phyloP scores from a whole-genome alignment of 2,797 vertebrate species.

The Crocodylus rhombifer region DNA sequence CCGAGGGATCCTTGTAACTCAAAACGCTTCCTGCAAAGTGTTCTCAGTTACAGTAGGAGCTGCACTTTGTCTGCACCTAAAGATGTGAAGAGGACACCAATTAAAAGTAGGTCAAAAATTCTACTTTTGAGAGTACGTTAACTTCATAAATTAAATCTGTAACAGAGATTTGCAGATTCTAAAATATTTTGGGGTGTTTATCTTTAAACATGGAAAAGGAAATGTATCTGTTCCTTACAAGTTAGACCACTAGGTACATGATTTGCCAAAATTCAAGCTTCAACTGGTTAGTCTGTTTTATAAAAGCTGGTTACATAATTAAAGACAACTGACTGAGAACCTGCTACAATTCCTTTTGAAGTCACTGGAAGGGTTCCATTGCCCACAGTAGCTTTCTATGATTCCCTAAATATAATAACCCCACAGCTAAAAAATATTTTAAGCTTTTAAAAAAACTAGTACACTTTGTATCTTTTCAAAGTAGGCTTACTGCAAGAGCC shows the following conservation, averaged over 20 bases:
- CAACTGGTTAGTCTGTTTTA: background rate
- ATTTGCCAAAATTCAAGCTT: background rate
- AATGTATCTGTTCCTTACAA: background rate
- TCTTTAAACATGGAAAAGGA: background rate
- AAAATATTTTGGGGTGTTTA: background rate
- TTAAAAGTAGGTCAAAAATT: background rate
- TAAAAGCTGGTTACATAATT: background rate
- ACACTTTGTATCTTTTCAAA: too few species aligned
- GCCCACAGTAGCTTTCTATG: background rate
- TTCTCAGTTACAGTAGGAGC: too few species aligned
- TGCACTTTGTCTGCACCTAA: too few species aligned
- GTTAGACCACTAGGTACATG: background rate
- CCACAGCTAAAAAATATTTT: background rate
- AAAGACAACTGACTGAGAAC: background rate
- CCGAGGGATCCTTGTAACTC: too few species aligned
- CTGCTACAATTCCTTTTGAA: background rate
- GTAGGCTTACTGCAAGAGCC: background rate
- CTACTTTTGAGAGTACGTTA: background rate
- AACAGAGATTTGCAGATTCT: background rate
- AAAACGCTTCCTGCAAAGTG: too few species aligned
- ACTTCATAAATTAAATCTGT: background rate
- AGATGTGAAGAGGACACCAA: background rate
- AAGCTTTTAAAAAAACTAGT: background rate
- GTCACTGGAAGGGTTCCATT: background rate
- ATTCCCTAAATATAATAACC: background rate